Percentiles rank a stretch among this genome's conserved stretches.
Conservation (phyloP, 1,140 invertebrate species). For the Aleiodes sp. region DNA sequence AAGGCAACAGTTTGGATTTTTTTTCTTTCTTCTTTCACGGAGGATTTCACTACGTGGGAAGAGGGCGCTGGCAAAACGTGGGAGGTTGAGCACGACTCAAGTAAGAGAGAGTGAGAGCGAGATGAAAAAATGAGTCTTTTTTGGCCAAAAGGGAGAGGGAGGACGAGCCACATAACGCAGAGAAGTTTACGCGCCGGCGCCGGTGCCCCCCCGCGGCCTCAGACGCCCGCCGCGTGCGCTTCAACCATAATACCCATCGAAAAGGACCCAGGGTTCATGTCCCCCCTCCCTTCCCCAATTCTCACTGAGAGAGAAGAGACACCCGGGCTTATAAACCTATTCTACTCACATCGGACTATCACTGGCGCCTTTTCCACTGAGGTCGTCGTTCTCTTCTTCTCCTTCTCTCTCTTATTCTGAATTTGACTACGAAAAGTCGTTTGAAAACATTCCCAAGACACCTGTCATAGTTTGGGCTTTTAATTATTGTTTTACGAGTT, state of each 20-base stretch:
- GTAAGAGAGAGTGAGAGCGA: conserved; percentile 16
- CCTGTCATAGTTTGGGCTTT: conserved; percentile 3
- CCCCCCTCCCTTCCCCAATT: conserved; percentile 21
- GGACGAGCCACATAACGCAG: conserved; percentile 57
- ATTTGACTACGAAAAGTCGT: conserved; percentile 4
- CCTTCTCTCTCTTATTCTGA: neutral
- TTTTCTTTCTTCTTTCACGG: conserved; percentile 42
- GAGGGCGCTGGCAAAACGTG: conserved; percentile 37
- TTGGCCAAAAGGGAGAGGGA: conserved; percentile 27
- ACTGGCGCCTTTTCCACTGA: conserved; percentile 41
- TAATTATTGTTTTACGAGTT: conserved; percentile 9
- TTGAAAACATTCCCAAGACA: conserved; percentile 4
- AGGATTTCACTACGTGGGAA: conserved; percentile 45
- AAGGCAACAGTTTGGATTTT: conserved; percentile 44
- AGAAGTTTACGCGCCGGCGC: conserved; percentile 65
- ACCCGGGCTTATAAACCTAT: conserved; percentile 18
- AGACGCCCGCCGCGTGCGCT: conserved; percentile 64
- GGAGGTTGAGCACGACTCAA: conserved; percentile 41
- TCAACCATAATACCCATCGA: conserved; percentile 55
- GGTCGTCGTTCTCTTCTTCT: neutral
- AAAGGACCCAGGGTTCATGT: conserved; percentile 37
- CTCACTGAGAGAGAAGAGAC: neutral
- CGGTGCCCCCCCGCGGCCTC: conserved; percentile 66
- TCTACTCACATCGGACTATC: conserved; percentile 34
- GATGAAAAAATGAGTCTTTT: conserved; percentile 17